phyloP scores from a whole-genome alignment of 1,140 invertebrate species.

The Rhynchophorus ferrugineus region DNA sequence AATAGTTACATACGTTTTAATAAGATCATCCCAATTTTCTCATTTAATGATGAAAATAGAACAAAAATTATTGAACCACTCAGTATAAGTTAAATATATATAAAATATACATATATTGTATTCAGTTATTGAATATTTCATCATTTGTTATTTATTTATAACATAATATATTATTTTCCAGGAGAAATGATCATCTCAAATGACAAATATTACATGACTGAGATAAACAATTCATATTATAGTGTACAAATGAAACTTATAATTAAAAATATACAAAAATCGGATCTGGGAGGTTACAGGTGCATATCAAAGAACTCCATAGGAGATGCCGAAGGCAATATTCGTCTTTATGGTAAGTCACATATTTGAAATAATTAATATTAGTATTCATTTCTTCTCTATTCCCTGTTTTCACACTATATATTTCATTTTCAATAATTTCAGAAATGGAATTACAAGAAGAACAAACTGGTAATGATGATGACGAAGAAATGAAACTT shows the following conservation, averaged over 20 bases:
- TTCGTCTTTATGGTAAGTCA: slow-evolving; percentile 75
- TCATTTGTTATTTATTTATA: too few relatives aligned
- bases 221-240: slow-evolving; percentile 65
- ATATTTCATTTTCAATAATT: neutral
- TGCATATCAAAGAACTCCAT: slow-evolving; percentile 90
- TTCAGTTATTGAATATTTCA: too few relatives aligned
- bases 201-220: slow-evolving; percentile 70
- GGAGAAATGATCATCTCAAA: slow-evolving; percentile 81
- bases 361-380: too few relatives aligned
- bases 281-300: slow-evolving; percentile 82
- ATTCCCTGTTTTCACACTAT: neutral
- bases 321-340: slow-evolving; percentile 79
- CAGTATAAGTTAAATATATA: slow-evolving; percentile 3
- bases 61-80: too few relatives aligned
- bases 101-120: too few relatives aligned
- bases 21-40: too few relatives aligned
- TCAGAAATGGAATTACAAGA: neutral
- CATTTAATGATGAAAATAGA: too few relatives aligned
- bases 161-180: slow-evolving; percentile 39
- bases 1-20: too few relatives aligned
- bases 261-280: slow-evolving; percentile 63
- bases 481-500: neutral
- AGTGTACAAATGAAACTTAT: slow-evolving; percentile 72
- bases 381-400: neutral
- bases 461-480: neutral